Base-by-base conservation (phyloP, 2,888 invertebrate species). In the Papilio elwesi region DNA sequence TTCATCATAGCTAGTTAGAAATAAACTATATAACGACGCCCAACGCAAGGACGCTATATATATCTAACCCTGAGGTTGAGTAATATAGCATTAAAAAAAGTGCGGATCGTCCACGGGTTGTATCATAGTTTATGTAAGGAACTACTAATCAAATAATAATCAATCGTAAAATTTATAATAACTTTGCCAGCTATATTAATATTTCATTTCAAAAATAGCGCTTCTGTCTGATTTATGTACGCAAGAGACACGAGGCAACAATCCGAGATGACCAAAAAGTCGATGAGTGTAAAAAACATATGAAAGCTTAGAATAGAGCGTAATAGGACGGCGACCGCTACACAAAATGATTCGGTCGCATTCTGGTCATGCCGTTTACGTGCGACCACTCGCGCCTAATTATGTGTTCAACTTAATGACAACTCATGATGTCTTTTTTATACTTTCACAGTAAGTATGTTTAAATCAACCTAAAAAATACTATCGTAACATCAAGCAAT, bases 271-370 rank as follows among this genome's bases (percentile, higher is more conserved):
- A 59, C n/a, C 62, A 59, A 75, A 70, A 70, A 63, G 73, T 70
- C 47, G 76, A n/a, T 70, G 70, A 80, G 80, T 74, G 79, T 78
- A 77, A 79, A 79, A 71, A 68, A 74, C 71, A 68, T 67, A 72
- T 43, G 49, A 48, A 76, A 75, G 75, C 65, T 68, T 65, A 73
- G 73, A 69, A 69, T 64, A 38, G 74, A 80, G 78, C 81, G 81
- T 82, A 82, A 82, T 82, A 79, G 78, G 80, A 81, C 87, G 85
- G 89, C 86, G 89, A 88, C 87, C 85, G 82, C 85, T 79, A 79
- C 86, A 86, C 86, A 87, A 90, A 90, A 89, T 88, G 87, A 87
- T 90, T 91, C 86, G 87, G 91, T 90, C 90, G 90, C 89, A 89
- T 83, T 87, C 85, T 87, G 88, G 88, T 89, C 85, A 85, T 84